A percentile compares a stretch with the other conserved stretches of the same genome.
Evolutionary conservation across 2,797 vertebrate genomes (phyloP).

Genomic region (Bucorvus abyssinicus): DNA sequence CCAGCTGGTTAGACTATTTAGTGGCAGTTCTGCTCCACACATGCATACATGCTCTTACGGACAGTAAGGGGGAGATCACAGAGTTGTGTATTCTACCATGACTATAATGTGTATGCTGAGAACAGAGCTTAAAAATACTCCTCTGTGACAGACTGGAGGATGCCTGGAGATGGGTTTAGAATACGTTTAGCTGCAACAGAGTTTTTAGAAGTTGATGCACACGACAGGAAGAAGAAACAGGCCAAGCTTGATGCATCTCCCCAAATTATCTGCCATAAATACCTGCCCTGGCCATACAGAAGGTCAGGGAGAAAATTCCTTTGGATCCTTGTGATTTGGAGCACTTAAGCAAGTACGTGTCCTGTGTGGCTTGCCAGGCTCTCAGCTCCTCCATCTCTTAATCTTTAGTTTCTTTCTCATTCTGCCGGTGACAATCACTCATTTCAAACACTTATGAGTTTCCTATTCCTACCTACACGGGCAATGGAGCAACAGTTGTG

Average conservation of each 20-base stretch:
- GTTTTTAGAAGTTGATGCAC: neutral
- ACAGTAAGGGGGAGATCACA: neutral
- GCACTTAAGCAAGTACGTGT: neutral
- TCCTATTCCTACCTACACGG: neutral
- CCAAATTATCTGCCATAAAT: neutral
- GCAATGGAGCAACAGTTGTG: neutral
- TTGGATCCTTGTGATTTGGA: neutral
- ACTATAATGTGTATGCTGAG: fast-evolving
- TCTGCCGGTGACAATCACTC: neutral
- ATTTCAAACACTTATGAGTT: neutral
- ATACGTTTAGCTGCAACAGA: neutral
- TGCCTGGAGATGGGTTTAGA: neutral
- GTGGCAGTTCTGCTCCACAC: neutral
- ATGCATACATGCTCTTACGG: neutral
- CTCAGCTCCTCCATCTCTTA: neutral
- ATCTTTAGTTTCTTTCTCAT: neutral
- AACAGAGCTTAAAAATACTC: neutral
- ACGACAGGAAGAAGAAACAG: neutral
- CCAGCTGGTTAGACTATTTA: neutral
- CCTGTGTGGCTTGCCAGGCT: neutral
- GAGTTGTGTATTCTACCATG: neutral
- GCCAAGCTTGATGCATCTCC: neutral
- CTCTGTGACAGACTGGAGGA: neutral
- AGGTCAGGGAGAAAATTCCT: neutral
- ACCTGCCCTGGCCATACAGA: neutral